These are phyloP conservation scores for Hemibagrus wyckioides DNA, from an alignment of 2,113 vertebrate genomes.

Conservation along the genomic window DNA sequence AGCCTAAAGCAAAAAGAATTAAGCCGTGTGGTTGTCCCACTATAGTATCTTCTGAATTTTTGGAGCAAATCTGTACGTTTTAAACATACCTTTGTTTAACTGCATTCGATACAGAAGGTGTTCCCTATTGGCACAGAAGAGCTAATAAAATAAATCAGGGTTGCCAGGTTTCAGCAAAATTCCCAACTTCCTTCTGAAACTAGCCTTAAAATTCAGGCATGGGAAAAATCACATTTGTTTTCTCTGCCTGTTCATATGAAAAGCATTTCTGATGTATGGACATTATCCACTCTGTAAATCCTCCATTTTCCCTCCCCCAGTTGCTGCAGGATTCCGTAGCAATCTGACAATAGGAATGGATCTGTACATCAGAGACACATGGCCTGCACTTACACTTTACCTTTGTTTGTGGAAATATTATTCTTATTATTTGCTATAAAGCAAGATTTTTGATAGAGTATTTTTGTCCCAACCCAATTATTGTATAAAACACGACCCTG, in stretches of 20 bases:
- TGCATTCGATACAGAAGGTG: neutral
- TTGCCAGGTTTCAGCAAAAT: neutral
- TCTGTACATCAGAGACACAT: neutral
- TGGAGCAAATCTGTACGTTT: neutral
- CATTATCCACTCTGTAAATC: neutral
- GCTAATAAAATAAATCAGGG: neutral
- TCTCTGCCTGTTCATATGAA: neutral
- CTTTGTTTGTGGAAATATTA: neutral
- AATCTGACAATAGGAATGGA: neutral
- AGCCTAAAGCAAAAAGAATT: neutral
- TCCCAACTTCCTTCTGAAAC: neutral
- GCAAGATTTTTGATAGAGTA: neutral
- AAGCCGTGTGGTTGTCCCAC: neutral
- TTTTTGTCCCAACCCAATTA: neutral
- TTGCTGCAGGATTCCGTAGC: neutral
- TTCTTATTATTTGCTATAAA: neutral
- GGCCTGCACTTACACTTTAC: neutral
- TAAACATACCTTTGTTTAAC: neutral
- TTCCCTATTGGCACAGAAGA: neutral
- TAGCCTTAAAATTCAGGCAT: neutral
- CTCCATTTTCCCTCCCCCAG: neutral
- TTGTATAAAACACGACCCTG: neutral
- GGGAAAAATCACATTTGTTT: neutral
- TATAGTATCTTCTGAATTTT: neutral
- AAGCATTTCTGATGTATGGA: neutral